phyloP scores from a whole-genome alignment of 2,113 vertebrate species.

The Chinchilla lanigera region DNA sequence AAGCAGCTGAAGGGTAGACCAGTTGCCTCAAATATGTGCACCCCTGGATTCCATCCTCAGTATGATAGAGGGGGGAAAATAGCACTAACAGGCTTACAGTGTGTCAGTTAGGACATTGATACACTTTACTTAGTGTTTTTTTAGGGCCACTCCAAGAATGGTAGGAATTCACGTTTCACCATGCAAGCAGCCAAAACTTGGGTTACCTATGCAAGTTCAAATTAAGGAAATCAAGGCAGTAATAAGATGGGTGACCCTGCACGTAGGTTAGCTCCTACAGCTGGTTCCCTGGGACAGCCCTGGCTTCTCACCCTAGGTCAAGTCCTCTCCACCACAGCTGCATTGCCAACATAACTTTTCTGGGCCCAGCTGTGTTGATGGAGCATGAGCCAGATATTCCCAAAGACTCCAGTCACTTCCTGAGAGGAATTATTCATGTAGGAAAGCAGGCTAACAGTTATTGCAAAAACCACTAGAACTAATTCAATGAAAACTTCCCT shows the following conservation, averaged over 20 bases:
- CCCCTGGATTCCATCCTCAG: background rate
- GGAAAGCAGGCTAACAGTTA: background rate
- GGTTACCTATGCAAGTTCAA: background rate
- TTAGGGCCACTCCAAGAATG: background rate
- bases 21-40: background rate
- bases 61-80: background rate
- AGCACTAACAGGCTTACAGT: background rate
- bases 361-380: background rate
- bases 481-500: background rate
- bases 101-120: background rate
- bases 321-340: background rate
- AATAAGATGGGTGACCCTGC: background rate
- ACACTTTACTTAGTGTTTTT: background rate
- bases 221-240: background rate
- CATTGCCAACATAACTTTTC: background rate
- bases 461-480: background rate
- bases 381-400: conserved; percentile 36
- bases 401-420: conserved; percentile 50
- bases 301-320: background rate
- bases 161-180: background rate
- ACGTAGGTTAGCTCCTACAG: background rate
- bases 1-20: background rate
- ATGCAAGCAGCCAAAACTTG: background rate
- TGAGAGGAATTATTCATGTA: conserved; percentile 50
- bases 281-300: background rate